Percentiles rank a stretch among this genome's conserved stretches.
Evolutionary conservation across 2,888 invertebrate genomes (phyloP).

Genomic region (Spilosoma lubricipeda): DNA sequence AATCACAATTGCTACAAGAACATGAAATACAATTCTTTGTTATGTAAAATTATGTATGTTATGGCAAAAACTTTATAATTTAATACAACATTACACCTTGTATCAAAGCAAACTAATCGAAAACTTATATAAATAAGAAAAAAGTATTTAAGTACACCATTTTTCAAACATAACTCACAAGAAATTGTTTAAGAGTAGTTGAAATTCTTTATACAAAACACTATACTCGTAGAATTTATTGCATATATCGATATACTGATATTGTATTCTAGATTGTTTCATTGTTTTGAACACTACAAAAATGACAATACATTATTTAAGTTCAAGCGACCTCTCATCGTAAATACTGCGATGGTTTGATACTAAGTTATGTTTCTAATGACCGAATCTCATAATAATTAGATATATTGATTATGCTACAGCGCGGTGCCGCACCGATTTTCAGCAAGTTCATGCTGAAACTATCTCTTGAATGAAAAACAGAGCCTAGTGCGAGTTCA

Average conservation of each 20-base stretch:
- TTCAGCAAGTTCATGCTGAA: background rate
- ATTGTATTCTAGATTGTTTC: background rate
- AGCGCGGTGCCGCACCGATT: background rate
- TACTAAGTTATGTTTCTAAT: background rate
- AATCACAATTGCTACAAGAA: background rate
- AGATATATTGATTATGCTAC: background rate
- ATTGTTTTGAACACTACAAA: background rate
- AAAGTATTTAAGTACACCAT: background rate
- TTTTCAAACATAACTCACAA: background rate
- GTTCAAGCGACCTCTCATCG: background rate
- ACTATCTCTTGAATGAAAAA: background rate
- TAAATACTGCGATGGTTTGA: background rate
- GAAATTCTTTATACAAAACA: background rate
- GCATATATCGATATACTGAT: background rate
- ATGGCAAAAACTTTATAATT: background rate
- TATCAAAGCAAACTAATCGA: background rate
- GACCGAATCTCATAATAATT: background rate
- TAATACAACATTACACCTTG: background rate
- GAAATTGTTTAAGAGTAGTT: background rate
- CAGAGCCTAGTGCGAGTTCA: background rate
- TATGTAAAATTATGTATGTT: background rate
- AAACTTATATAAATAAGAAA: background rate
- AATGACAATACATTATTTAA: conserved; percentile 1
- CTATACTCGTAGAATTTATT: too few species aligned
- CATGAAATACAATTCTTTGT: background rate